Evolutionary conservation across 2,888 invertebrate species (phyloP), one percentile per base, ranked within the genome.

Genomic region (Plagodis dolabraria): DNA sequence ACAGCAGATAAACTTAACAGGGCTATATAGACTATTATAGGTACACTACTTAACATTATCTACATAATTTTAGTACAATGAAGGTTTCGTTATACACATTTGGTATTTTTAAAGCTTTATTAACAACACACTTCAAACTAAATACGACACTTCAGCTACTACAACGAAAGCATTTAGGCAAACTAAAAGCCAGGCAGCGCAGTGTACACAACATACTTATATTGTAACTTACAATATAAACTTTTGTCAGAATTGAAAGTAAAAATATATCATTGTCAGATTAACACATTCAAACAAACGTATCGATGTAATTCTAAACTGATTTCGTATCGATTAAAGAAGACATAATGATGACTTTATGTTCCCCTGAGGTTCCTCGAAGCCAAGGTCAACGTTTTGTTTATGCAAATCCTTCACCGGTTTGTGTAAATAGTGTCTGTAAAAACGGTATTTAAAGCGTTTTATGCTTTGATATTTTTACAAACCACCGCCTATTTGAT

Each of bases 331-430:
- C 33, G 44, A 53, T 58, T 36, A 53, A 12, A 8, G 36, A 22
- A 7, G 36, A 68, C 69, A 65, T 44, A 51, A 53, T 58, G 57
- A 65, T 68, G 67, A 69, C 60, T 44, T 38, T 52, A 55, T 67
- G 64, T 68, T 67, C 65, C 56, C 58, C 63, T 56, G 52, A 64
- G 49, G 64, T 68, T 67, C 65, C 56, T 58, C 63, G 57, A 52
- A 64, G 49, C 65, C 74, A 75, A 75, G 74, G 75, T 68, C 72
- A 69, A 69, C 66, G 56, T 62, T 64, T 70, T 70, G 59, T 70
- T 68, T 65, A 76, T 75, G 74, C 66, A 73, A 76, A 76, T 76
- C 61, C 67, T 57, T 53, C 40, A 45, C 56, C 61, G 51, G 56
- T 58, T 56, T 65, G 59, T 67, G 54, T 66, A 61, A 68, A 71